Percentiles rank a stretch among this genome's conserved stretches.
phyloP scores from a whole-genome alignment of 2,888 invertebrate genomes.

The Penaeus monodon region DNA sequence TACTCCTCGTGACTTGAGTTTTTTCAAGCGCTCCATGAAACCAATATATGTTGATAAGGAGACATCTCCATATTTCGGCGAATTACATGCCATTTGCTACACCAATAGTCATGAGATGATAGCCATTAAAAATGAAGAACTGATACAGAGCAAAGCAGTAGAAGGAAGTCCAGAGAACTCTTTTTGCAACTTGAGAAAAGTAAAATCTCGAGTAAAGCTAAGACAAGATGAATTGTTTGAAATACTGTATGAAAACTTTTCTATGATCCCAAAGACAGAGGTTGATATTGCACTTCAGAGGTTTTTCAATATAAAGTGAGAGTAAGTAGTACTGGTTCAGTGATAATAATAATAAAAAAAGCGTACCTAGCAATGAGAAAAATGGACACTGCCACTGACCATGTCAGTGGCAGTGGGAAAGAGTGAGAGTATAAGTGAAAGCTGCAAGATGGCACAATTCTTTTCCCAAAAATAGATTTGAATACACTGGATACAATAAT shows the following conservation, averaged over 20 bases:
- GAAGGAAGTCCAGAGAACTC: neutral
- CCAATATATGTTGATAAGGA: neutral
- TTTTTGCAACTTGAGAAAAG: neutral
- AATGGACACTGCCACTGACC: too few relatives aligned
- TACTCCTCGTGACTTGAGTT: neutral
- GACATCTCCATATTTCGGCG: conserved; percentile 18
- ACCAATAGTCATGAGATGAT: conserved; percentile 13
- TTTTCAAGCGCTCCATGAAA: conserved; percentile 8
- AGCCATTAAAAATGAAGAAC: conserved; percentile 15
- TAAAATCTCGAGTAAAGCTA: neutral
- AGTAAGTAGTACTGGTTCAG: neutral
- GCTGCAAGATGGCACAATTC: too few relatives aligned
- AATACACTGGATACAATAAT: too few relatives aligned
- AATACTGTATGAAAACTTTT: neutral
- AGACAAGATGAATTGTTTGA: neutral
- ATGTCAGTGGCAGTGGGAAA: too few relatives aligned
- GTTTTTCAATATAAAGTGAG: neutral
- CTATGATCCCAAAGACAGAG: conserved; percentile 4
- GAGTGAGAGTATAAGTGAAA: too few relatives aligned
- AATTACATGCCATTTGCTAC: conserved; percentile 12
- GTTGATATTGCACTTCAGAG: neutral
- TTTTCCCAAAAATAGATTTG: too few relatives aligned
- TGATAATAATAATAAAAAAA: neutral
- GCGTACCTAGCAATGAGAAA: too few relatives aligned
- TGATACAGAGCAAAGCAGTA: neutral